Percentiles rank a stretch among this genome's conserved stretches.
These are phyloP conservation scores for Drosophila repleta DNA, from an alignment of 1,140 invertebrate genomes.

Conservation along the genomic window DNA sequence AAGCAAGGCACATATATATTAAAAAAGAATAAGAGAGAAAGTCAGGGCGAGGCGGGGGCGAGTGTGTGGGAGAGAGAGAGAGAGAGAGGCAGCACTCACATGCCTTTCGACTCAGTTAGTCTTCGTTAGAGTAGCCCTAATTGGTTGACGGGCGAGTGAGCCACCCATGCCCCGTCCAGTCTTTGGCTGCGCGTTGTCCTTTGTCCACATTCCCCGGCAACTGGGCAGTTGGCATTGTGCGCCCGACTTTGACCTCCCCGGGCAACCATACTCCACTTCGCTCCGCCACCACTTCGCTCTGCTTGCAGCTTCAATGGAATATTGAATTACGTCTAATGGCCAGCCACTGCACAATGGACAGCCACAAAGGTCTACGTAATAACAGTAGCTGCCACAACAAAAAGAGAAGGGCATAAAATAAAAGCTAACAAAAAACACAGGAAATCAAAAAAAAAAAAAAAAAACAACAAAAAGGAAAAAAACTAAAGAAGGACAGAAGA, in stretches of 20 bases:
- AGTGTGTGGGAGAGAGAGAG: constrained; percentile 2
- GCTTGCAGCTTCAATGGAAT: constrained; percentile 59
- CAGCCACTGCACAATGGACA: constrained; percentile 45
- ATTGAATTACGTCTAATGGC: constrained; percentile 78
- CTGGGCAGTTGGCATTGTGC: constrained; percentile 39
- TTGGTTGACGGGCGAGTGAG: constrained; percentile 36
- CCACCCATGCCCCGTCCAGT: not conserved
- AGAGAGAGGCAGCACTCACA: constrained; percentile 14
- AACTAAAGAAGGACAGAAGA: not conserved
- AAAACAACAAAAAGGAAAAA: not conserved
- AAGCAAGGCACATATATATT: constrained; percentile 24
- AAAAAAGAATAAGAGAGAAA: constrained; percentile 1
- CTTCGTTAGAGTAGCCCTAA: constrained; percentile 52
- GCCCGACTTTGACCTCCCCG: constrained; percentile 7
- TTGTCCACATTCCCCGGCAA: constrained; percentile 26
- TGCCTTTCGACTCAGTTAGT: constrained; percentile 42
- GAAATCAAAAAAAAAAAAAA: constrained; percentile 20
- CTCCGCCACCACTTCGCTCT: not conserved
- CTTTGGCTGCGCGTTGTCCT: constrained; percentile 28
- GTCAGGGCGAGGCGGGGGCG: not conserved
- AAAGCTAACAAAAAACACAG: not conserved
- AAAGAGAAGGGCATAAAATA: constrained; percentile 14
- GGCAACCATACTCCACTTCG: not conserved
- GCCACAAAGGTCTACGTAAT: constrained; percentile 46
- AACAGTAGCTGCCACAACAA: constrained; percentile 23